phyloP scores from a whole-genome alignment of 1,140 invertebrate species.

The Calycopis cecrops region DNA sequence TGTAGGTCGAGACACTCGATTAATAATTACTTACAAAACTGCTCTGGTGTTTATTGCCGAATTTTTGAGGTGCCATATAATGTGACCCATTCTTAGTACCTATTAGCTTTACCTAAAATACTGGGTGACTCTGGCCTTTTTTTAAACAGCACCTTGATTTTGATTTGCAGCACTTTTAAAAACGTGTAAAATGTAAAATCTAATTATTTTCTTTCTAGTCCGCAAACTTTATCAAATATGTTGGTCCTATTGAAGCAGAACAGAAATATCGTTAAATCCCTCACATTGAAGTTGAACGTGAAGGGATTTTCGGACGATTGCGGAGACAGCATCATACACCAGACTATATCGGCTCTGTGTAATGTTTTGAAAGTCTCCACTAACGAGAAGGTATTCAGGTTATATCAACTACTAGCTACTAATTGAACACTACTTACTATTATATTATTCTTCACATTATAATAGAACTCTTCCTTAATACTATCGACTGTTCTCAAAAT shows the following conservation, averaged over 20 bases:
- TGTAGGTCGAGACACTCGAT: too few relatives aligned
- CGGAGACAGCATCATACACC: constrained; percentile 47
- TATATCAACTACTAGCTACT: background rate
- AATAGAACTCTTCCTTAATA: too few relatives aligned
- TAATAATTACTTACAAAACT: too few relatives aligned
- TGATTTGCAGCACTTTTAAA: too few relatives aligned
- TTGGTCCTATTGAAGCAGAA: constrained; percentile 39
- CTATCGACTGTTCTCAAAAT: too few relatives aligned
- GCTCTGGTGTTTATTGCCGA: too few relatives aligned
- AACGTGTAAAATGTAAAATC: too few relatives aligned
- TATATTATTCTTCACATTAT: background rate
- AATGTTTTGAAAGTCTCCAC: constrained; percentile 36
- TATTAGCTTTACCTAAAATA: too few relatives aligned
- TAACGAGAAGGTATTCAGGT: constrained; percentile 48
- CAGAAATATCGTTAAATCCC: constrained; percentile 31
- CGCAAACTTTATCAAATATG: background rate
- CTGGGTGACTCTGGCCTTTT: too few relatives aligned
- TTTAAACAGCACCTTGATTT: too few relatives aligned
- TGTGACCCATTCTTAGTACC: too few relatives aligned
- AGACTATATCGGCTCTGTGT: constrained; percentile 40
- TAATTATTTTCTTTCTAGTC: background rate
- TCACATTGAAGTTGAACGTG: constrained; percentile 32
- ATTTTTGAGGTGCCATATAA: too few relatives aligned
- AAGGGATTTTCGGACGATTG: constrained; percentile 63
- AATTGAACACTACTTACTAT: background rate